Evolutionary conservation across 2,888 invertebrate species (phyloP).

Genomic region (Nomada fucata): DNA sequence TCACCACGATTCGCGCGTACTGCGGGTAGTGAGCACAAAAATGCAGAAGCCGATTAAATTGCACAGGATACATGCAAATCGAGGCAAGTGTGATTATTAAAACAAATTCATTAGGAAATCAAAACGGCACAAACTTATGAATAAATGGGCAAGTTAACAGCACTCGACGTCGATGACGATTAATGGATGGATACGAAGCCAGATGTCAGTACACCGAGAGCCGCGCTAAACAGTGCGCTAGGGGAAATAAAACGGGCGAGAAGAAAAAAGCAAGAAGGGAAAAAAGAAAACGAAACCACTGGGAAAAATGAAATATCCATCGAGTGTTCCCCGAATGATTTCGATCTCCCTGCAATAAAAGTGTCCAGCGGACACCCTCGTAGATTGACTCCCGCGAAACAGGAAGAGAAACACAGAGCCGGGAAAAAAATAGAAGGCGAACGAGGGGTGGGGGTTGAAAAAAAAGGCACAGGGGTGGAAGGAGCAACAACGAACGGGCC

Average conservation of each 20-base stretch:
- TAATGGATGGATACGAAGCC: slow-evolving; percentile 49
- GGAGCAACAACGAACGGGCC: slow-evolving; percentile 38
- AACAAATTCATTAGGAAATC: too few relatives aligned
- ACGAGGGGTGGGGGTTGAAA: background rate
- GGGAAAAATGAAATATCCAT: slow-evolving; percentile 54
- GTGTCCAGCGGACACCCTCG: slow-evolving; percentile 16
- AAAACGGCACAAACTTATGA: background rate
- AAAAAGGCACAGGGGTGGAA: slow-evolving; percentile 33
- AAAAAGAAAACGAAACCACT: slow-evolving; percentile 25
- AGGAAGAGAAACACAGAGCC: slow-evolving; percentile 33
- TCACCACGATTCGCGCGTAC: too few relatives aligned
- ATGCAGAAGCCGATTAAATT: too few relatives aligned
- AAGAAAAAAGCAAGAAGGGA: background rate
- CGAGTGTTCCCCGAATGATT: slow-evolving; percentile 39
- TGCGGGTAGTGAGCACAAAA: too few relatives aligned
- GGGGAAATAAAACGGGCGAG: background rate
- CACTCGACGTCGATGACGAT: slow-evolving; percentile 21
- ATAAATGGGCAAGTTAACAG: slow-evolving; percentile 1
- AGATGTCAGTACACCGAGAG: slow-evolving; percentile 47
- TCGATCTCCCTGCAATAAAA: slow-evolving; percentile 36
- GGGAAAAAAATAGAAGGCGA: slow-evolving; percentile 45
- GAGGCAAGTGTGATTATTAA: too few relatives aligned
- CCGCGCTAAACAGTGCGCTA: slow-evolving; percentile 1
- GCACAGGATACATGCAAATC: too few relatives aligned
- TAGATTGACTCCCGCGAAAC: slow-evolving; percentile 38